phyloP scores from a whole-genome alignment of 1,140 invertebrate species.

The Neodiprion virginianus region DNA sequence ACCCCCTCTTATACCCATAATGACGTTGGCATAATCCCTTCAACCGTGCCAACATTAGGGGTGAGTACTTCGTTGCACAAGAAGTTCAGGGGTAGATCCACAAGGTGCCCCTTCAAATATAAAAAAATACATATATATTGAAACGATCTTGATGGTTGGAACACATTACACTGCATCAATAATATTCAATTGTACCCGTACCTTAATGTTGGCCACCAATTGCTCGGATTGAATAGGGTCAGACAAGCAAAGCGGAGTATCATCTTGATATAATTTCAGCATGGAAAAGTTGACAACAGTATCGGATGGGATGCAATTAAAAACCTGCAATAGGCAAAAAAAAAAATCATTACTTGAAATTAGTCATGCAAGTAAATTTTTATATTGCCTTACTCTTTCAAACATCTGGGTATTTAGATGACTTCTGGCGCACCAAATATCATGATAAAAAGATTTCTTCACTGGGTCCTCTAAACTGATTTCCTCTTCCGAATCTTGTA shows the following conservation, averaged over 20 bases:
- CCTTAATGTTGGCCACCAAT: slow-evolving; percentile 75
- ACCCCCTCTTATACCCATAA: slow-evolving; percentile 72
- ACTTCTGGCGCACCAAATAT: slow-evolving; percentile 81
- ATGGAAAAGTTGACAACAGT: slow-evolving; percentile 76
- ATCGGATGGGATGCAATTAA: slow-evolving; percentile 85
- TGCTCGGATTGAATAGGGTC: slow-evolving; percentile 75
- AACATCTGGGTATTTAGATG: slow-evolving; percentile 83
- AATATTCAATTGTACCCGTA: slow-evolving; percentile 41
- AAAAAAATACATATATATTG: slow-evolving; percentile 10
- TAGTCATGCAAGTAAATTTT: too few relatives aligned
- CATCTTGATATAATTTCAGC: slow-evolving; percentile 76
- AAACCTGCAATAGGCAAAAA: slow-evolving; percentile 59
- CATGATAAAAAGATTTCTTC: slow-evolving; percentile 78
- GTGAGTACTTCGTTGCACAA: slow-evolving; percentile 83
- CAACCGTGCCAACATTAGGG: slow-evolving; percentile 79
- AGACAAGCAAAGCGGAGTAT: slow-evolving; percentile 67
- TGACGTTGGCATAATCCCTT: slow-evolving; percentile 82
- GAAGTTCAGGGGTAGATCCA: slow-evolving; percentile 86
- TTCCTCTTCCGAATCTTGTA: slow-evolving; percentile 60
- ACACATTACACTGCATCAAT: neutral
- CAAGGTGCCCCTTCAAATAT: slow-evolving; percentile 73
- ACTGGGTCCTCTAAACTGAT: slow-evolving; percentile 78
- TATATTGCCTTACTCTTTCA: slow-evolving; percentile 72
- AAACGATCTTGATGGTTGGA: neutral
- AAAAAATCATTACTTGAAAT: slow-evolving; percentile 41